Evolutionary conservation across 2,888 invertebrate species (phyloP), one percentile per base, ranked within the genome.

Genomic region (Drosophila fungiperda): DNA sequence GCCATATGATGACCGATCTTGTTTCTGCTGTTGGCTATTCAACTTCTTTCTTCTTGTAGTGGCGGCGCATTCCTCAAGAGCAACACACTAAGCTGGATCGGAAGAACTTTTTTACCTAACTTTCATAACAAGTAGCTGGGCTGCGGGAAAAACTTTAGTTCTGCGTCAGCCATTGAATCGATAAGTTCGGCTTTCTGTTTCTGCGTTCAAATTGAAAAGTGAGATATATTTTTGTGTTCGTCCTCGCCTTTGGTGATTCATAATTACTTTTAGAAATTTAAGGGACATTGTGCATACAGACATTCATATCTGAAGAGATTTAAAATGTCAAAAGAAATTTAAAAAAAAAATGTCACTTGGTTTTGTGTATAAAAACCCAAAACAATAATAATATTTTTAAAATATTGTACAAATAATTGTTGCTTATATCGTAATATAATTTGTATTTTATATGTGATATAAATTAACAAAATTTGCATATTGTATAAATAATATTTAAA

Each of bases 81-180:
- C 80, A 49, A 38, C 69, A 66, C 60, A 54, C 55, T 15, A 61
- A 55, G 71, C 52, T 68, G 70, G 68, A 74, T 76, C 88, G 71
- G 76, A 76, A 88, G 84, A 85, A 85, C 82, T 81, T 83, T 77
- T 88, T 88, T 68, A 81, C 73, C 87, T 85, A 89, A 89, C 73
- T 87, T 87, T 82, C 89, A 87, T 87, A 87, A 89, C 85, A 87
- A 80, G 89, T 76, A 63, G 65, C 73, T 80, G 64, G 80, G 68
- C 62, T 62, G 66, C 67, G 62, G 74, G 50, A 78, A 82, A 80
- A 82, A 75, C 71, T 82, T 87, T 85, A 87, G 89, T 87, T 89
- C 73, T 78, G 80, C 83, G 73, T 74, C 83, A 85, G 79, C 89
- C 87, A 71, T 72, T 72, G 87, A 72, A 71, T 80, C 78, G 77